Evolutionary conservation across 35 echinoderm and acorn worm species (phyloP).

Genomic region (Eucidaris tribuloides): DNA sequence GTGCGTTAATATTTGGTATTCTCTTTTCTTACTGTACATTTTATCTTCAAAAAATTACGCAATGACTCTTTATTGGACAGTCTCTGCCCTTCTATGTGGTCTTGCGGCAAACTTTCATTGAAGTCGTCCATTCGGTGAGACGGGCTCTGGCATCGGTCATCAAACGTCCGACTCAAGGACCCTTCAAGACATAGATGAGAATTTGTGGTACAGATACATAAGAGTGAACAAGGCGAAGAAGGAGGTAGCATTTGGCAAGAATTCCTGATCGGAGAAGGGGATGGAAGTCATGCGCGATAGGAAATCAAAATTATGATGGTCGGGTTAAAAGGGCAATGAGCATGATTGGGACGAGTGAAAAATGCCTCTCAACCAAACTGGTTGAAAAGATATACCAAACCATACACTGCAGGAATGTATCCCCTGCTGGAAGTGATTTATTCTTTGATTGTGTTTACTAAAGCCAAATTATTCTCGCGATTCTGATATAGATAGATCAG

Average conservation of each 20-base stretch:
- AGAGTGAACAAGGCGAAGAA: not conserved
- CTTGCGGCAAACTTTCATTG: slow-evolving; percentile 68
- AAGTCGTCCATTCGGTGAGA: slow-evolving; percentile 49
- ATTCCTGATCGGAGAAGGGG: not conserved
- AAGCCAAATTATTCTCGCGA: too few relatives aligned
- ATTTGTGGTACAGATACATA: slow-evolving; percentile 43
- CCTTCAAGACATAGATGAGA: slow-evolving; percentile 62
- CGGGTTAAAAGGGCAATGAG: too few relatives aligned
- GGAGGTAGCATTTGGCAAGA: not conserved
- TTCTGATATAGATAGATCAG: too few relatives aligned
- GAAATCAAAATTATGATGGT: slow-evolving; percentile 7
- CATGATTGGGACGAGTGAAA: too few relatives aligned
- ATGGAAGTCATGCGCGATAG: not conserved
- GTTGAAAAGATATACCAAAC: too few relatives aligned
- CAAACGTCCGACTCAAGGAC: slow-evolving; percentile 29
- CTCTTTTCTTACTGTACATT: too few relatives aligned
- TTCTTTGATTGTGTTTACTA: too few relatives aligned
- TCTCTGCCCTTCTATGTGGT: slow-evolving; percentile 67
- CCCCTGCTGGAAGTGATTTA: too few relatives aligned
- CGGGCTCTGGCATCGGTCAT: not conserved
- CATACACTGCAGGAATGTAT: too few relatives aligned
- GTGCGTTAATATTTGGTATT: too few relatives aligned
- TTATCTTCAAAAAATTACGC: too few relatives aligned
- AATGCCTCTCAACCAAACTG: too few relatives aligned
- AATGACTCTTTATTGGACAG: slow-evolving; percentile 81